These are phyloP conservation scores for Pedionomus torquatus DNA, from an alignment of 2,113 vertebrate genomes.

Conservation along the genomic window DNA sequence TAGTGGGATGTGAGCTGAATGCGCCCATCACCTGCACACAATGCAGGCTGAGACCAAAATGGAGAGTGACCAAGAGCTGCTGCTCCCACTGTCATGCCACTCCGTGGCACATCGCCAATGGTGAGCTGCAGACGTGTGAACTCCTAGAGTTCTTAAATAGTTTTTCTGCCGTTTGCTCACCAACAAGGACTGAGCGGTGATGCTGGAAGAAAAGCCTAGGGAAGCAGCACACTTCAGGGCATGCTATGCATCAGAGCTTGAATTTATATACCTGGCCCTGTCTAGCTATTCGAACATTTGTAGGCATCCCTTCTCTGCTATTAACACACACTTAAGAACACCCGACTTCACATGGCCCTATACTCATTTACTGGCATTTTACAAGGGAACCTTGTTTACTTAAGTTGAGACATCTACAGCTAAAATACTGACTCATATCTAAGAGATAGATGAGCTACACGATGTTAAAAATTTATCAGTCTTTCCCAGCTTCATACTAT, in stretches of 20 bases:
- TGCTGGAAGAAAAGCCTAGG: not conserved
- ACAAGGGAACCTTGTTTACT: not conserved
- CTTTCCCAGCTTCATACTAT: not conserved
- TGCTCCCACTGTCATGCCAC: rapidly evolving
- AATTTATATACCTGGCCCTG: not conserved
- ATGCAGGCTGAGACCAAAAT: not conserved
- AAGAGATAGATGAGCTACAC: not conserved
- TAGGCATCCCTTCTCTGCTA: not conserved
- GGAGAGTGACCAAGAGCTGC: not conserved
- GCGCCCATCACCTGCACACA: not conserved
- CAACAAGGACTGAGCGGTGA: not conserved
- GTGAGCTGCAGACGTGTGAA: not conserved
- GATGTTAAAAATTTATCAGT: not conserved
- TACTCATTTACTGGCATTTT: not conserved
- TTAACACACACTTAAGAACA: not conserved
- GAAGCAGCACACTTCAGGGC: not conserved
- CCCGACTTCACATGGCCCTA: not conserved
- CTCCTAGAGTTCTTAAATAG: not conserved
- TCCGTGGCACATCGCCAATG: rapidly evolving
- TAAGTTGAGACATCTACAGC: not conserved
- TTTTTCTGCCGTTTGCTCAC: not conserved
- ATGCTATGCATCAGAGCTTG: not conserved
- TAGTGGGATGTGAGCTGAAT: not conserved
- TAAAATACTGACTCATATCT: not conserved
- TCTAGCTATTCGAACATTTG: not conserved